Evolutionary conservation across 2,797 vertebrate genomes (phyloP).

Genomic region (Halcyon leucocephala): DNA sequence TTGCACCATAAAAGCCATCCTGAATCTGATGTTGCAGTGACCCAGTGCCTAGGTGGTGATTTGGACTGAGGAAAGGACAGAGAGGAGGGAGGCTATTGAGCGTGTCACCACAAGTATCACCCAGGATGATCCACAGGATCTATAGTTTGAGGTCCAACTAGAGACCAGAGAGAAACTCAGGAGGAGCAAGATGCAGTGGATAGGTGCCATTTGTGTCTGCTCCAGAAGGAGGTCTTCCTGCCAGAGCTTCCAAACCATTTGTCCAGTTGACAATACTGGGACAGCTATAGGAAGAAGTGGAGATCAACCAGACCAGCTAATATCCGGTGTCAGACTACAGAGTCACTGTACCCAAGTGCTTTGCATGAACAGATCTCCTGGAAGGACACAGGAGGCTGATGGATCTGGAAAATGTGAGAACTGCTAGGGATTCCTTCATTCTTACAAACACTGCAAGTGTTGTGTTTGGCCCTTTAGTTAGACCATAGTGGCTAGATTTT

Average conservation of each 20-base stretch:
- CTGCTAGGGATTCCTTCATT: not conserved
- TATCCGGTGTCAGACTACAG: not conserved
- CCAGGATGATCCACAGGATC: not conserved
- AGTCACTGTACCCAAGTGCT: not conserved
- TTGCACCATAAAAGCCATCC: not conserved
- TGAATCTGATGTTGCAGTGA: not conserved
- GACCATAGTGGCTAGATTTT: not conserved
- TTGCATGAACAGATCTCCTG: not conserved
- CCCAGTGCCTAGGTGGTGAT: not conserved
- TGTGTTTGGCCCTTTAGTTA: not conserved
- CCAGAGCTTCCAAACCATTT: not conserved
- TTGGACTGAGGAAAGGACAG: not conserved
- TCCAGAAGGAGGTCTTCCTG: not conserved
- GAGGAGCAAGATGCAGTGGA: not conserved
- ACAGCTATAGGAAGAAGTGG: not conserved
- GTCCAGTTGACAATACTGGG: not conserved
- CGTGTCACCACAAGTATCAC: not conserved
- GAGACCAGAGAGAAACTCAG: not conserved
- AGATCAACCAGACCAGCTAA: not conserved
- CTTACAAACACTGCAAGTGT: not conserved
- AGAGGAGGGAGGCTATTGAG: rapidly evolving
- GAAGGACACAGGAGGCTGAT: not conserved
- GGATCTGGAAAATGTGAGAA: not conserved
- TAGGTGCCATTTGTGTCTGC: not conserved
- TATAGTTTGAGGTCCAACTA: not conserved